Evolutionary conservation across 2,888 invertebrate species (phyloP).

Genomic region (Calliphora vomitoria): DNA sequence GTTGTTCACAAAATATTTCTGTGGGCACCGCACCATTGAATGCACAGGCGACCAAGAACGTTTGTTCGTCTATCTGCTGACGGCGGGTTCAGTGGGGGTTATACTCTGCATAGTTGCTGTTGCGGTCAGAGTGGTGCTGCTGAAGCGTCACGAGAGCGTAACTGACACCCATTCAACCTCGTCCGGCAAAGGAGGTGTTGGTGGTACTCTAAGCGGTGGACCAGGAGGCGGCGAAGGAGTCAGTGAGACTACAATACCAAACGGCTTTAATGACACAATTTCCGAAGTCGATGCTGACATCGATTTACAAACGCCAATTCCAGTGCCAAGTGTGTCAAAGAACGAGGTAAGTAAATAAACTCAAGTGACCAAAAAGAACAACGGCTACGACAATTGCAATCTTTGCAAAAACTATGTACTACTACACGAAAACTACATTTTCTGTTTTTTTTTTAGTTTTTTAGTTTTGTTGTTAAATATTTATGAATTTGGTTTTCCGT

Average conservation of each 20-base stretch:
- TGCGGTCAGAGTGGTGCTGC: slow-evolving; percentile 89
- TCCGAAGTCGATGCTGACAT: slow-evolving; percentile 92
- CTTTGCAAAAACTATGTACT: slow-evolving; percentile 13
- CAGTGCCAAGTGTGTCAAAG: slow-evolving; percentile 85
- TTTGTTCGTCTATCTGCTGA: slow-evolving; percentile 92
- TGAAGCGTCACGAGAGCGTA: slow-evolving; percentile 87
- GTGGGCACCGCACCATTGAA: slow-evolving; percentile 29
- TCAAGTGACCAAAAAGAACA: slow-evolving; percentile 46
- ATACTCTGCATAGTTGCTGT: slow-evolving; percentile 90
- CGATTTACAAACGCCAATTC: slow-evolving; percentile 87
- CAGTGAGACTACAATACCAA: slow-evolving; percentile 90
- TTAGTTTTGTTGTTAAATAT: slow-evolving; percentile 35
- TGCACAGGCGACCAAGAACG: slow-evolving; percentile 85
- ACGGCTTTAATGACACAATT: slow-evolving; percentile 93
- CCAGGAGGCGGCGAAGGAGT: slow-evolving; percentile 80
- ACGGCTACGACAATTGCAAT: slow-evolving; percentile 20
- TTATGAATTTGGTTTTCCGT: slow-evolving; percentile 41
- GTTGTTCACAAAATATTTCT: slow-evolving; percentile 26
- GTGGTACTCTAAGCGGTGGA: slow-evolving; percentile 42
- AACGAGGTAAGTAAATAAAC: slow-evolving; percentile 81
- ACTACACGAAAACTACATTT: neutral
- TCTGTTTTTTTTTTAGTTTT: neutral
- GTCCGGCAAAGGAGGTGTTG: slow-evolving; percentile 85
- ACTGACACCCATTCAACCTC: slow-evolving; percentile 84
- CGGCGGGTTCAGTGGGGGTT: slow-evolving; percentile 89